phyloP scores from a whole-genome alignment of 1,140 invertebrate genomes.

The Nasonia vitripennis region DNA sequence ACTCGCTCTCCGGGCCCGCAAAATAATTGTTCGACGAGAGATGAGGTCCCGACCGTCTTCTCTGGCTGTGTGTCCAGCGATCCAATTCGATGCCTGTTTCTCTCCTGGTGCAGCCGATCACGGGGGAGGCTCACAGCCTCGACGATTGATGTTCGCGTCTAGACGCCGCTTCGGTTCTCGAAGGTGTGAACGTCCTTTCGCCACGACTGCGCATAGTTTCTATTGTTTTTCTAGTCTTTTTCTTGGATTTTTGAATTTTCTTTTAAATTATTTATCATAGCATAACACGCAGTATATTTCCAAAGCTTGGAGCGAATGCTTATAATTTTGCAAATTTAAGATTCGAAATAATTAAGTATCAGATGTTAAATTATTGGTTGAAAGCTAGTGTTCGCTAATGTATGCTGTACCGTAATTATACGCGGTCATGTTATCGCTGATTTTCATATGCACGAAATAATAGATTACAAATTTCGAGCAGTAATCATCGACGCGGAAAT shows the following conservation, averaged over 20 bases:
- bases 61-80: constrained; percentile 40
- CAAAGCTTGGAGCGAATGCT: too few relatives aligned
- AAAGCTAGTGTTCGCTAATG: too few relatives aligned
- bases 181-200: constrained; percentile 48
- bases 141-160: constrained; percentile 62
- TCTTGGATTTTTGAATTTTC: not conserved
- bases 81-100: constrained; percentile 41
- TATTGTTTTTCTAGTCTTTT: not conserved
- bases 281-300: too few relatives aligned
- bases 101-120: not conserved
- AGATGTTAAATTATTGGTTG: too few relatives aligned
- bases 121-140: constrained; percentile 47
- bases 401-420: too few relatives aligned
- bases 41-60: constrained; percentile 9
- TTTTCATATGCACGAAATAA: too few relatives aligned
- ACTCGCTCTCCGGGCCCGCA: constrained; percentile 55
- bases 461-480: too few relatives aligned
- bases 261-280: too few relatives aligned
- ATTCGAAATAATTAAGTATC: too few relatives aligned
- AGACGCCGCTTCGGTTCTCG: constrained; percentile 27
- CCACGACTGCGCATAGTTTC: not conserved
- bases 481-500: not conserved
- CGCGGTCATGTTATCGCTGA: too few relatives aligned
- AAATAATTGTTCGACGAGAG: constrained; percentile 63
- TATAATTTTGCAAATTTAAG: too few relatives aligned